Base-by-base conservation (phyloP, 2,888 invertebrate genomes). In the Choreutis nemorana region DNA sequence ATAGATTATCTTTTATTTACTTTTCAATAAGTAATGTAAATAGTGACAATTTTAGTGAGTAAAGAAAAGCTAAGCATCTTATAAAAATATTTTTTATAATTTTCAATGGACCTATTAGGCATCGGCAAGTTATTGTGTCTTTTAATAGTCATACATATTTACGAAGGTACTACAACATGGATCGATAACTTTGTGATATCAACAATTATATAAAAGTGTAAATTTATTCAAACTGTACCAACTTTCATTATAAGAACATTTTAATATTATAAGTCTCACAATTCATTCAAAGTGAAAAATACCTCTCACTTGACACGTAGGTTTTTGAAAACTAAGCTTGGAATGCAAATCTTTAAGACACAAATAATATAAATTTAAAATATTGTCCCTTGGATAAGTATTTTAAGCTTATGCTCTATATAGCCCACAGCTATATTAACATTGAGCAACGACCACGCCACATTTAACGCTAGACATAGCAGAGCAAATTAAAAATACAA, bases 21-120 rank as follows among this genome's bases (percentile, higher is more conserved):
- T 58, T 52, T 56, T 64, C 48, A 55, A 57, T 55, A 56, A 57
- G 48, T 44, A 44, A 56, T 77, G 75, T 75, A 78, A 77, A 77
- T 75, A 78, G 68, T 68, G 60, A 51, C 65, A 67, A 65, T 63
- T 64, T 63, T 63, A 54, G 60, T 62, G 67, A 63, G 59, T 66
- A 64, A 58, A 63, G 61, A 67, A 70, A 77, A 77, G 78, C 78
- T 75, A 77, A 77, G 78, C 78, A 63, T 73, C 60, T 73, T 77
- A 78, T 56, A 77, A 78, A 77, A 78, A 78, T 78, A 78, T 67
- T 44, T 48, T 60, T 62, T 64, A 55, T 56, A 55, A 53, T 55
- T 56, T 57, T 52, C 50, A 56, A 49, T 64, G 67, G 63, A 67
- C 66, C 58, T 58, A 60, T 58, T 48, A 57, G 59, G 55, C 60